Evolutionary conservation across 1,140 invertebrate genomes (phyloP), one percentile per base, ranked within the genome.

Genomic region (Eueides isabella): DNA sequence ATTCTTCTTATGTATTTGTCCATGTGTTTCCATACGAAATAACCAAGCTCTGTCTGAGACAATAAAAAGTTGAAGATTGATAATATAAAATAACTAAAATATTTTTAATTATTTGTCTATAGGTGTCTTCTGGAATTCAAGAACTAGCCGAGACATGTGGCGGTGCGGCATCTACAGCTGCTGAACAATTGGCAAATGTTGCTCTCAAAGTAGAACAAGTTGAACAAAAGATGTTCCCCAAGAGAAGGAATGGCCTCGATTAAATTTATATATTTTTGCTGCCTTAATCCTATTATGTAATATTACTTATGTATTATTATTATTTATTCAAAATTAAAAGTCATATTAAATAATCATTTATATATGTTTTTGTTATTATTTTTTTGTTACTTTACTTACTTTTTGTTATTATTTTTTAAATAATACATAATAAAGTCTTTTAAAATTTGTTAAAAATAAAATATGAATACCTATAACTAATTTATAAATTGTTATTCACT

Each of bases 81-180:
- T 5, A 38, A 16, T 16, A 38, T 16, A 5, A 16, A 38, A 33
- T 38, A 38, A 38, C 16, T 16, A 14, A 14, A 38, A 38, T 38
- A 38, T 63, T 63, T 63, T 30, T 9, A 31, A 30, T 63, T 30
- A n/a, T 31, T 63, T 63, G n/a, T 48, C 2, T 76, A 7, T 69
- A 92, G 91, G 90, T 92, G 28, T 85, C 88, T 19, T 84, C 87
- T 67, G 91, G 91, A 12, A 84, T 93, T 16, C 88, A 90, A 78
- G 80, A 93, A 70, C 67, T 93, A 12, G 91, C 91, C 31, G 89
- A 93, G 69, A 93, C 90, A 5, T 92, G 90, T 79, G 91, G 91
- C 1, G 33, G 81, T 7, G 91, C 90, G 12, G 91, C 91, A 14
- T 81, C 83, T 6, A 80, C 85, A 23, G 86, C 87, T 23, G 89